Conservation (phyloP, 2,113 vertebrate genomes). For the Dicerorhinus sumatrensis region DNA sequence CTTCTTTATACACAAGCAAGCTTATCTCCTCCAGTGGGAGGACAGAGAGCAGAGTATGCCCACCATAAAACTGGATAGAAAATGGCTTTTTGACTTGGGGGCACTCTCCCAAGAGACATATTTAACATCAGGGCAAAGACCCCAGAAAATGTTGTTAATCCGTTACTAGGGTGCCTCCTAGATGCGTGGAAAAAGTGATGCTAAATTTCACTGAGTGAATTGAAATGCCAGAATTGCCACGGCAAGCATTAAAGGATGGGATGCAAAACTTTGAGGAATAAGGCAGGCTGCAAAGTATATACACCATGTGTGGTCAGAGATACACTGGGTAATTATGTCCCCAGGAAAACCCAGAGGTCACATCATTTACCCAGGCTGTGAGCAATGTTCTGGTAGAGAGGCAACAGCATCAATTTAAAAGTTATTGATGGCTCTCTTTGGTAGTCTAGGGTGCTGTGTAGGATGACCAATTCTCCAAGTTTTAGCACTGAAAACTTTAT, state of each 20-base stretch:
- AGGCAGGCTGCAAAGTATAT: neutral
- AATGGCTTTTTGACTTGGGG: neutral
- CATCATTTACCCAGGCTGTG: neutral
- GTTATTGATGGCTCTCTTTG: neutral
- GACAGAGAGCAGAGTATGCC: neutral
- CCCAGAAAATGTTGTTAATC: neutral
- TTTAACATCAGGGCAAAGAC: neutral
- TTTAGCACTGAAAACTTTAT: neutral
- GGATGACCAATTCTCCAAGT: neutral
- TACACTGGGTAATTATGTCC: neutral
- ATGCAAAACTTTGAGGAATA: neutral
- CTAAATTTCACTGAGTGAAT: neutral
- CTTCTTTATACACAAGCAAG: neutral
- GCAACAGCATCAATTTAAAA: neutral
- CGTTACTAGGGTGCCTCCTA: neutral
- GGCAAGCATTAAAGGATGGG: neutral
- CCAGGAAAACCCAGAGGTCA: neutral
- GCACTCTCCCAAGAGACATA: neutral
- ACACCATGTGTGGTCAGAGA: neutral
- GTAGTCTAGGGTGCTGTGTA: neutral
- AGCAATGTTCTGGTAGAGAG: neutral
- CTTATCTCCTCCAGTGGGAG: neutral
- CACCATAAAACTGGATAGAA: neutral
- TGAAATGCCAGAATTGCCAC: neutral
- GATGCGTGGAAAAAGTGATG: neutral